Evolutionary conservation across 1,140 invertebrate species (phyloP).

Genomic region (Mizuhopecten yessoensis): DNA sequence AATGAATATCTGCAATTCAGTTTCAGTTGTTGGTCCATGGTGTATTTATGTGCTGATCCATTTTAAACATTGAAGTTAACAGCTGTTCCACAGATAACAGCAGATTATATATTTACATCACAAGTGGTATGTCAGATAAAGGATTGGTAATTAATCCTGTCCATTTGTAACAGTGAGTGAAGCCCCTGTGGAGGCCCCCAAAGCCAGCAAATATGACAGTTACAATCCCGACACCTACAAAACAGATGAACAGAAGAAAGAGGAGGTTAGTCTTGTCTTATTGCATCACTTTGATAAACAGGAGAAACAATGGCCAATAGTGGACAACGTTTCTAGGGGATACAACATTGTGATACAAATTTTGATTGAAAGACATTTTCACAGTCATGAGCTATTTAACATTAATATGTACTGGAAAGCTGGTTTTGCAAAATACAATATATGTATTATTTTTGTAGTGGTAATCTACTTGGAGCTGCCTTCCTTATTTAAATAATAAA

Average conservation of each 20-base stretch:
- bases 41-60: neutral
- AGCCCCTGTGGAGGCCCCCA: conserved; percentile 77
- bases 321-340: no score
- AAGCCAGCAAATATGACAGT: conserved; percentile 80
- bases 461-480: neutral
- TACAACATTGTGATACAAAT: no score
- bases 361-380: no score
- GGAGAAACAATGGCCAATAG: neutral
- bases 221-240: conserved; percentile 78
- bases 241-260: conserved; percentile 81
- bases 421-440: neutral
- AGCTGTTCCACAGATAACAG: neutral
- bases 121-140: neutral
- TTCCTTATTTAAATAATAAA: no score
- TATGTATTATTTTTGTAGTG: no score
- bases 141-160: neutral
- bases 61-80: no score
- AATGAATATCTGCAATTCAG: no score
- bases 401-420: neutral
- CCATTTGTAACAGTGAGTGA: conserved; percentile 76
- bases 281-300: neutral
- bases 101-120: no score
- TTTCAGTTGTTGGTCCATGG: no score
- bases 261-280: conserved; percentile 74
- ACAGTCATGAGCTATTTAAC: neutral